phyloP scores from a whole-genome alignment of 2,113 vertebrate species.

The Rhinolophus sinicus region DNA sequence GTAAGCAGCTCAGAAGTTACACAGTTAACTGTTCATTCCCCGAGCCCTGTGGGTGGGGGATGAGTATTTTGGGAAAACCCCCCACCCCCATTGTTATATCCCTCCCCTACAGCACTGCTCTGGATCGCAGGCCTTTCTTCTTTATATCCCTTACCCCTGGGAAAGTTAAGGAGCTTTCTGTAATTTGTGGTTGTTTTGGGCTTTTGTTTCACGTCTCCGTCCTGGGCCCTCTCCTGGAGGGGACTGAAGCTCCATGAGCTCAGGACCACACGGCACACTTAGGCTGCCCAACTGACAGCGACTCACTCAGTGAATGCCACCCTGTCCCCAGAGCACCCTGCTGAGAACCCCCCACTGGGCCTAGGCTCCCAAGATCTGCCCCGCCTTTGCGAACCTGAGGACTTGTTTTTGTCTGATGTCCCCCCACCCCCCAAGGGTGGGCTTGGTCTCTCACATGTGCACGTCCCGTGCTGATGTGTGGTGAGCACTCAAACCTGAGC shows the following conservation, averaged over 20 bases:
- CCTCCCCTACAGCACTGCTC: not conserved
- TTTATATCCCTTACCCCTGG: rapidly evolving
- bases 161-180: not conserved
- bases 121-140: not conserved
- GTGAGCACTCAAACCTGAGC: rapidly evolving
- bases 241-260: not conserved
- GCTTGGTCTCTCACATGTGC: rapidly evolving
- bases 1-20: not conserved
- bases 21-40: rapidly evolving
- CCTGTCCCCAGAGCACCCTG: not conserved
- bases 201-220: not conserved
- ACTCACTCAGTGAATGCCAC: no score
- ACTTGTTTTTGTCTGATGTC: not conserved
- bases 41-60: rapidly evolving
- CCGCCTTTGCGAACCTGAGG: rapidly evolving
- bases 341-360: not conserved
- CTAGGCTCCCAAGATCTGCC: not conserved
- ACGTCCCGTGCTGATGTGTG: rapidly evolving
- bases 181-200: not conserved
- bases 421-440: rapidly evolving
- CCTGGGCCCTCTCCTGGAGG: rapidly evolving
- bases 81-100: rapidly evolving
- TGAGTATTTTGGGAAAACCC: not conserved
- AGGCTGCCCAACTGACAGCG: no score
- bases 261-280: not conserved